These are phyloP conservation scores for Phocoena sinus DNA, from an alignment of 2,113 vertebrate species.

Conservation along the genomic window DNA sequence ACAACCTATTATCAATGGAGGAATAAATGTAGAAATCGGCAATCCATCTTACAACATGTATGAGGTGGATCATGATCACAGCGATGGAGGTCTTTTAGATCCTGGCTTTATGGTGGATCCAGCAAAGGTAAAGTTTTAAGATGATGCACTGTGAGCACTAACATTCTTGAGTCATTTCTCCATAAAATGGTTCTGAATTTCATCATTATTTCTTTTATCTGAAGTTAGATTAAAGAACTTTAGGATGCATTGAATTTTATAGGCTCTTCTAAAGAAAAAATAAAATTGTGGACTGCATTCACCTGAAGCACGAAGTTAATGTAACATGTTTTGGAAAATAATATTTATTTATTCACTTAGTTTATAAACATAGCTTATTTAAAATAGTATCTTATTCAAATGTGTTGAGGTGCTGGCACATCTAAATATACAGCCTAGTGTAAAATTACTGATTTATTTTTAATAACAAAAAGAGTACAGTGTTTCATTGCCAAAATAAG, in stretches of 20 bases:
- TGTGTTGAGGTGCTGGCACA: background rate
- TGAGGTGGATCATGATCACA: slow-evolving; percentile 97
- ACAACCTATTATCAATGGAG: slow-evolving; percentile 97
- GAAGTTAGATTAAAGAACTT: background rate
- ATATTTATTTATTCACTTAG: background rate
- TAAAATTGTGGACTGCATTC: background rate
- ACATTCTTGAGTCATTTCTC: background rate
- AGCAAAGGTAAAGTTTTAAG: slow-evolving; percentile 89
- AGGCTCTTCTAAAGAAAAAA: background rate
- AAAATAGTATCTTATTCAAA: background rate
- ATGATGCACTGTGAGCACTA: background rate
- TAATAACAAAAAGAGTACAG: background rate
- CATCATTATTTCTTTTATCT: background rate
- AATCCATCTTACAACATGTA: slow-evolving; percentile 99
- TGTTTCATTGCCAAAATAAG: background rate
- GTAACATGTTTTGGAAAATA: background rate
- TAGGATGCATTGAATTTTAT: background rate
- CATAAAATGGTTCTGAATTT: background rate
- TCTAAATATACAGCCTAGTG: background rate
- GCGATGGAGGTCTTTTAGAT: slow-evolving; percentile 90
- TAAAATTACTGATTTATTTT: background rate
- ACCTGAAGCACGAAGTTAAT: background rate
- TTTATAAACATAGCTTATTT: background rate
- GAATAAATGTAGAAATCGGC: slow-evolving; percentile 97
- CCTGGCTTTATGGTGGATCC: slow-evolving; percentile 94